Percentiles rank a stretch among this genome's conserved stretches.
These are phyloP conservation scores for Bubo bubo DNA, from an alignment of 2,113 vertebrate genomes.

Conservation along the genomic window DNA sequence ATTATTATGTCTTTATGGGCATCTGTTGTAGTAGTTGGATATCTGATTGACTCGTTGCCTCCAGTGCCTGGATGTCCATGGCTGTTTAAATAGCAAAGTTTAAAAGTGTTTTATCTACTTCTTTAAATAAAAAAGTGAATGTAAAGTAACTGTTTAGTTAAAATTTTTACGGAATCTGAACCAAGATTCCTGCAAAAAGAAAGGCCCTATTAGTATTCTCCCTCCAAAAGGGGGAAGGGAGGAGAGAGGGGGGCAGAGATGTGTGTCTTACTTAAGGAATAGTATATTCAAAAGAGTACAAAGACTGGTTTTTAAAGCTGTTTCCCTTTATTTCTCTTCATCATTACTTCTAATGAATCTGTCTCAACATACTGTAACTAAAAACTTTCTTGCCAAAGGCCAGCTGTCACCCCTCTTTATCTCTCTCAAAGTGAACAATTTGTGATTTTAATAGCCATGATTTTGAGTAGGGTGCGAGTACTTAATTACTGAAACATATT, in stretches of 20 bases:
- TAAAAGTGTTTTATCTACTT: neutral
- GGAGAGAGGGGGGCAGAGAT: neutral
- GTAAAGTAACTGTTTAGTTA: neutral
- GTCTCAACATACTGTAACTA: neutral
- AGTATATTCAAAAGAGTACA: neutral
- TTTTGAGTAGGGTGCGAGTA: neutral
- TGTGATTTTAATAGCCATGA: neutral
- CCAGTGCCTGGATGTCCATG: neutral
- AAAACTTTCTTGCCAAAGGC: neutral
- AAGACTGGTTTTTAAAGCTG: neutral
- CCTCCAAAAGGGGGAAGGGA: neutral
- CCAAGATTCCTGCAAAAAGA: neutral
- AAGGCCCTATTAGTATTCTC: neutral
- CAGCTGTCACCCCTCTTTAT: neutral
- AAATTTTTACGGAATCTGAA: neutral
- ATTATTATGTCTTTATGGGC: neutral
- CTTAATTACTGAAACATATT: neutral
- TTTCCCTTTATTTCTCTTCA: neutral
- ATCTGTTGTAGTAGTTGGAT: neutral
- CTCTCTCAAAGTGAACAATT: neutral
- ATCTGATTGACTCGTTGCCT: neutral
- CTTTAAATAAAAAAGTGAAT: neutral
- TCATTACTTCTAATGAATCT: neutral
- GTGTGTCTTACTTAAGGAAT: neutral
- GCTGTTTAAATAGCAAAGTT: neutral